phyloP scores from a whole-genome alignment of 2,888 invertebrate species.

The Pyrochroa serraticornis region DNA sequence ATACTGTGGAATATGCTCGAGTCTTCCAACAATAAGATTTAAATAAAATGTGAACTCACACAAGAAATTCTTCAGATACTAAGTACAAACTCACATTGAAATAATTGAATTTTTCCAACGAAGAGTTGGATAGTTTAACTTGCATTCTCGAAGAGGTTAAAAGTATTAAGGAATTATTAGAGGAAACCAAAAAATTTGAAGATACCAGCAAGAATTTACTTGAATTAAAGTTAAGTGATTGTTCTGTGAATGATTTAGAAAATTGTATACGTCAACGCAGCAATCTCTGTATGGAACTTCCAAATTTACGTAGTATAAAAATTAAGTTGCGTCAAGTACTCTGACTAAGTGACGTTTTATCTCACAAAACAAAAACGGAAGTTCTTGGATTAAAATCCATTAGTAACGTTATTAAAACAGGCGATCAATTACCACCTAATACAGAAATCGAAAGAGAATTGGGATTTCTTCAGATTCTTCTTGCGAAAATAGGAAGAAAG shows the following conservation, averaged over 20 bases:
- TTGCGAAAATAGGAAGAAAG: conserved; percentile 75
- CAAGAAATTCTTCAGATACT: conserved; percentile 75
- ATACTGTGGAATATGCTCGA: conserved; percentile 85
- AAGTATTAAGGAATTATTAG: conserved; percentile 76
- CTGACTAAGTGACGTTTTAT: conserved; percentile 74
- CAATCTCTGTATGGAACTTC: conserved; percentile 84
- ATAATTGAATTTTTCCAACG: conserved; percentile 85
- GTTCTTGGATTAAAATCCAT: conserved; percentile 62
- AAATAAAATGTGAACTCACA: conserved; percentile 89
- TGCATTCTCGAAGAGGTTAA: conserved; percentile 85
- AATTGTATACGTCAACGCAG: conserved; percentile 80
- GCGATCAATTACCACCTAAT: conserved; percentile 71
- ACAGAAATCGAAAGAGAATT: conserved; percentile 71
- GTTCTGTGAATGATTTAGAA: conserved; percentile 68
- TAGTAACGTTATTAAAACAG: conserved; percentile 68
- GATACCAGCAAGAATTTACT: conserved; percentile 71
- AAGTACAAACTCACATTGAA: conserved; percentile 87
- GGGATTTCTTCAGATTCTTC: conserved; percentile 67
- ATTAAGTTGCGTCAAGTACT: conserved; percentile 76
- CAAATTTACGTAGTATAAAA: conserved; percentile 73
- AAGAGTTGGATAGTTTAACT: conserved; percentile 85
- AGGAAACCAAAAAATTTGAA: conserved; percentile 78
- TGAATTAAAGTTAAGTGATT: conserved; percentile 58
- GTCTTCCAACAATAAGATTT: conserved; percentile 88
- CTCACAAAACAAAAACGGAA: conserved; percentile 61